Conservation (phyloP, 2,113 vertebrate genomes). For the Mormoops blainvillei region DNA sequence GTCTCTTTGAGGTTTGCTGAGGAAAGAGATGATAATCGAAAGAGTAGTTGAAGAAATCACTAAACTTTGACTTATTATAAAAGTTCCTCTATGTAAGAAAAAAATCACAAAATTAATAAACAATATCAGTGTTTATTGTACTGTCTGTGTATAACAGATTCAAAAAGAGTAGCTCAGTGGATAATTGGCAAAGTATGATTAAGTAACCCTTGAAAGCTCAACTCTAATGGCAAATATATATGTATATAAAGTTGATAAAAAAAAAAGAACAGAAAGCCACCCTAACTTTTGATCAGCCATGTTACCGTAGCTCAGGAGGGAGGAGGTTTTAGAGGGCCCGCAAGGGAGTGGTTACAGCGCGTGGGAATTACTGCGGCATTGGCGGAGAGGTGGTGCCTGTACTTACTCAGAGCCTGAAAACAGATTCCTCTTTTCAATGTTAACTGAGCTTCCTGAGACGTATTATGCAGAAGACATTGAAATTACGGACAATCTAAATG, state of each 20-base stretch:
- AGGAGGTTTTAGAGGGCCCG: not conserved
- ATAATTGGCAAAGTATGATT: not conserved
- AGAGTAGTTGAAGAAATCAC: not conserved
- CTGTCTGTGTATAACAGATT: not conserved
- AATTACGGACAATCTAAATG: not conserved
- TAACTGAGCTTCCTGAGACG: not conserved
- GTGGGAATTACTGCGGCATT: fast-evolving
- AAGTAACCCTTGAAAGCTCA: not conserved
- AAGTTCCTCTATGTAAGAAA: not conserved
- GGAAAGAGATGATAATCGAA: not conserved
- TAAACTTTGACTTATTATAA: not conserved
- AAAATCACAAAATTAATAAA: not conserved
- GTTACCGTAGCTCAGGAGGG: not conserved
- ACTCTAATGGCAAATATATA: not conserved
- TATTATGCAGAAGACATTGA: not conserved
- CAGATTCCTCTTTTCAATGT: not conserved
- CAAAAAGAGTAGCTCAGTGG: not conserved
- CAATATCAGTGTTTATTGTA: not conserved
- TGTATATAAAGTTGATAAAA: not conserved
- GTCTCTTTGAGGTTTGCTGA: not conserved
- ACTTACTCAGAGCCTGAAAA: not conserved
- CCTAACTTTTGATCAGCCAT: not conserved
- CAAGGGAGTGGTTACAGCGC: not conserved
- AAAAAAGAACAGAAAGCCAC: too few relatives aligned
- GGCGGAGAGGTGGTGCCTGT: not conserved